phyloP scores from a whole-genome alignment of 2,888 invertebrate genomes.

The Drosophila longiperda region DNA sequence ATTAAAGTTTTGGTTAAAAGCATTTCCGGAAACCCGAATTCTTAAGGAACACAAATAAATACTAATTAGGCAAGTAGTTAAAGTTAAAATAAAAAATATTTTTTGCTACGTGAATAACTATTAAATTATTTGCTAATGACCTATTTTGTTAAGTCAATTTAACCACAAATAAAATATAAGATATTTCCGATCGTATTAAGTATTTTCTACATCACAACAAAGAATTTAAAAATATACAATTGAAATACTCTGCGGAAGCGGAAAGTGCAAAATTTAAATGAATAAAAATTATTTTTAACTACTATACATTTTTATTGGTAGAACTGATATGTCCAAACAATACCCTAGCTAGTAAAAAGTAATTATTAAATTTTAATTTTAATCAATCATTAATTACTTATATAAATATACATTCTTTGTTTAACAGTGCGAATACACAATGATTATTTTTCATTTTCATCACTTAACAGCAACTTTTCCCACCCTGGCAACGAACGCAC shows the following conservation, averaged over 20 bases:
- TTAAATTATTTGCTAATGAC: background rate
- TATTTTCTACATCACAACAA: background rate
- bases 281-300: background rate
- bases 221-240: background rate
- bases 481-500: conserved; percentile 69
- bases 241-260: background rate
- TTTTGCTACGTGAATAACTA: background rate
- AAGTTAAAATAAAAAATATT: background rate
- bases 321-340: background rate
- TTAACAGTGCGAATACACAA: no score
- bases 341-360: background rate
- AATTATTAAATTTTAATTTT: no score
- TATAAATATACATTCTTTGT: background rate
- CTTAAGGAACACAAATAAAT: conserved; percentile 17
- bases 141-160: background rate
- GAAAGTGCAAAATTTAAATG: background rate
- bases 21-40: background rate
- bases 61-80: background rate
- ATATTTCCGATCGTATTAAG: background rate
- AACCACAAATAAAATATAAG: background rate
- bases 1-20: conserved; percentile 5
- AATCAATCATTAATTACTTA: no score
- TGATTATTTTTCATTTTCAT: background rate
- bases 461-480: conserved; percentile 57
- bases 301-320: background rate